A percentile compares a stretch with the other conserved stretches of the same genome.
These are phyloP conservation scores for Penaeus monodon DNA, from an alignment of 2,888 invertebrate genomes.

Conservation along the genomic window DNA sequence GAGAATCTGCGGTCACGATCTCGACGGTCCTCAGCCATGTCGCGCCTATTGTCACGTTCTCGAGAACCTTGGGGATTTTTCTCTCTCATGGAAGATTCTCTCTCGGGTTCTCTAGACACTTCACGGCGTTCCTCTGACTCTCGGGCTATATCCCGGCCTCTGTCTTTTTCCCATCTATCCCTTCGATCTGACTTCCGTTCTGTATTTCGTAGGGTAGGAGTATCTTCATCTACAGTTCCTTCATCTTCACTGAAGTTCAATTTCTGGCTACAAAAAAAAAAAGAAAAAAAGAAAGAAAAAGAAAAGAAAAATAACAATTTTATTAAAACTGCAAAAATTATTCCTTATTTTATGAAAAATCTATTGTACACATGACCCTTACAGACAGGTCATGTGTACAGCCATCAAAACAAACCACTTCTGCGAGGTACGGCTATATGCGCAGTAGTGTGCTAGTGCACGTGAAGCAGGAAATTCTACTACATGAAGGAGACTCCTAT, in stretches of 20 bases:
- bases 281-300: no score
- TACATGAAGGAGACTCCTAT: no score
- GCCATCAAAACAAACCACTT: no score
- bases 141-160: conserved; percentile 16
- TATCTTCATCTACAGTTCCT: conserved; percentile 69
- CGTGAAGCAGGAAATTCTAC: no score
- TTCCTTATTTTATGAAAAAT: no score
- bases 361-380: no score
- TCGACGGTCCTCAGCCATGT: conserved; percentile 52
- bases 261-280: conserved; percentile 79
- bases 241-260: conserved; percentile 95
- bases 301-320: no score
- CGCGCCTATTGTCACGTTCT: conserved; percentile 35
- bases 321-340: not conserved
- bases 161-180: conserved; percentile 50
- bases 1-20: conserved; percentile 44
- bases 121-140: conserved; percentile 36
- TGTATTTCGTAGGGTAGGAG: conserved; percentile 19
- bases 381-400: no score
- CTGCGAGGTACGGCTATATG: no score
- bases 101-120: conserved; percentile 26
- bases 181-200: conserved; percentile 47
- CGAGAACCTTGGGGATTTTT: conserved; percentile 37
- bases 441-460: no score
- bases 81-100: conserved; percentile 32